Base-by-base conservation (phyloP, 2,113 vertebrate species). In the Nipponia nippon region DNA sequence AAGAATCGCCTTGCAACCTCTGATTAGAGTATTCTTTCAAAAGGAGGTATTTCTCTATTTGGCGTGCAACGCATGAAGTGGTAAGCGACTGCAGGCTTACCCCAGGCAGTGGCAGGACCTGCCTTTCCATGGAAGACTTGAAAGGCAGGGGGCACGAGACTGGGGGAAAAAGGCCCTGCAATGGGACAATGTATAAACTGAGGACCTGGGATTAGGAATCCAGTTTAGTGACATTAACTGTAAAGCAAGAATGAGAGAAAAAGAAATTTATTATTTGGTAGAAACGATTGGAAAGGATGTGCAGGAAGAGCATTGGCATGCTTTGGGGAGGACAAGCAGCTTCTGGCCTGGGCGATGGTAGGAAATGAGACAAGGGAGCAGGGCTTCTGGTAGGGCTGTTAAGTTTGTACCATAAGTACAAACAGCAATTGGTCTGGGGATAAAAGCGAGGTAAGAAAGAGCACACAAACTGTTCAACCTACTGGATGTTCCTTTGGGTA, bases 141-240 rank as follows among this genome's bases (percentile, higher is more conserved):
- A 20, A 27, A 79, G 29, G n/a, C 1, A 50, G 5, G 1, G 4
- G 11, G 10, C 17, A 46, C 7, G 16, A 67, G 18, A 29, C 8
- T 34, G 9, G 15, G 13, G 46, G 14, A 40, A 56, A 56, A 21
- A 61, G 47, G 49, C 17, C 0, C 0, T 23, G 20, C 38, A 58
- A 8, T 5, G 8, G 63, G 32, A 13, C 0, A 0, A 46, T 13
- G 30, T 18, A 44, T 6, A 70, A 50, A 71, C 4, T 1, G 4
- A 65, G n/a, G 26, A 65, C 4, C 20, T 42, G 22, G 29, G 13
- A 71, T 22, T 32, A 73, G n/a, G 22, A 85, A 55, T 12, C 8
- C 3, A 5, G 30, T 44, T 63, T 27, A 72, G 42, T 5, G 5
- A 73, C 38, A 71, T 20, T 36, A 77, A 75, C 50, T n/a, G 11